Conservation (phyloP, 2,797 vertebrate genomes). For the Rhinatrema bivittatum region DNA sequence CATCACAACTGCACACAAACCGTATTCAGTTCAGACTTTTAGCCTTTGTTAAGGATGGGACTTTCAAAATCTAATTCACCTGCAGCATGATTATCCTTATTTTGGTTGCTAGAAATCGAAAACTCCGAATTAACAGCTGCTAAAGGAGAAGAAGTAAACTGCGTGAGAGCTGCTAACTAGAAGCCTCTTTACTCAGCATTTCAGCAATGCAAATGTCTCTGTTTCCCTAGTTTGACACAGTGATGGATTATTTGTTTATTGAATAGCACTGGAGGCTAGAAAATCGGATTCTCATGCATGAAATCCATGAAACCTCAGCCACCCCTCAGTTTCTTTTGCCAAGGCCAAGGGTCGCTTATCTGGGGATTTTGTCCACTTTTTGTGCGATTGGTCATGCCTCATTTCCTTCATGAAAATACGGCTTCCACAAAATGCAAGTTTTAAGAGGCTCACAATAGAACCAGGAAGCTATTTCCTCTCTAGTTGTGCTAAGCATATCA, state of each 20-base stretch:
- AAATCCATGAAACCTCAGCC: slow-evolving; percentile 69
- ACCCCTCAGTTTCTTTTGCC: slow-evolving; percentile 62
- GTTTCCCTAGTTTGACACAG: slow-evolving; percentile 62
- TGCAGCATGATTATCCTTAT: neutral
- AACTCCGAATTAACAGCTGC: slow-evolving; percentile 10
- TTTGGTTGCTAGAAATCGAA: slow-evolving; percentile 34
- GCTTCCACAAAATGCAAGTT: slow-evolving; percentile 59
- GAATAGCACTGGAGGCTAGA: slow-evolving; percentile 69
- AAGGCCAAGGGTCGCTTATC: slow-evolving; percentile 73
- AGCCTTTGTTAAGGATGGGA: too few species aligned
- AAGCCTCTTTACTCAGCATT: slow-evolving; percentile 41
- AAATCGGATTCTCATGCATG: slow-evolving; percentile 80
- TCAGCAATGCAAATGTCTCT: slow-evolving; percentile 40
- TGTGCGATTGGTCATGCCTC: slow-evolving; percentile 80
- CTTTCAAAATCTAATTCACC: too few species aligned
- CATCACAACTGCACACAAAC: too few species aligned
- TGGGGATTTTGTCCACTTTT: slow-evolving; percentile 68
- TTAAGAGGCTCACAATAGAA: slow-evolving; percentile 49
- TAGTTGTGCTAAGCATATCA: slow-evolving; percentile 47
- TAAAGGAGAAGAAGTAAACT: slow-evolving; percentile 22
- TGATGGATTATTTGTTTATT: slow-evolving; percentile 84
- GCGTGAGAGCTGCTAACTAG: slow-evolving; percentile 46
- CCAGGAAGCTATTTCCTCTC: slow-evolving; percentile 57
- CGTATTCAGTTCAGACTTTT: too few species aligned
- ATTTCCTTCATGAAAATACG: slow-evolving; percentile 73